These are phyloP conservation scores for Pitangus sulphuratus DNA, from an alignment of 2,797 vertebrate species.

Conservation along the genomic window DNA sequence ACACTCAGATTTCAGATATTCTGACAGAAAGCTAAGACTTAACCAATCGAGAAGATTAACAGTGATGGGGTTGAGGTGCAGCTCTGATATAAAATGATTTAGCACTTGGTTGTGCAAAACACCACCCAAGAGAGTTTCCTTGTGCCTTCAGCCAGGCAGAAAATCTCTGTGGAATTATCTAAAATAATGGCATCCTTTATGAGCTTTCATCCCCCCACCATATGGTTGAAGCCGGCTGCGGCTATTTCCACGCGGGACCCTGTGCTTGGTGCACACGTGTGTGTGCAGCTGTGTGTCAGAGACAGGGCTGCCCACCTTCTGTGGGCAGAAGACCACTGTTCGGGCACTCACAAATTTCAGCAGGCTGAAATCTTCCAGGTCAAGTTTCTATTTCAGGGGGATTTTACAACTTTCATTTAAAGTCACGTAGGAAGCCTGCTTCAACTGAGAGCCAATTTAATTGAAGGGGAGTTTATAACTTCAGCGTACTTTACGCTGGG, in stretches of 20 bases:
- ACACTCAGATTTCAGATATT: slow-evolving; percentile 50
- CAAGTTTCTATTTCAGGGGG: not conserved
- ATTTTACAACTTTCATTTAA: not conserved
- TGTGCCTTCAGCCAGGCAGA: slow-evolving; percentile 84
- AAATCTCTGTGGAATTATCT: slow-evolving; percentile 87
- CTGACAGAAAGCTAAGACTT: slow-evolving; percentile 67
- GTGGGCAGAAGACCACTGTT: not conserved
- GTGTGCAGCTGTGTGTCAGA: not conserved
- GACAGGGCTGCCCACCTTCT: not conserved
- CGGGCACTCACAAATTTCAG: not conserved
- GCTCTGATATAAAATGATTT: slow-evolving; percentile 62
- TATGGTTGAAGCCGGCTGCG: not conserved
- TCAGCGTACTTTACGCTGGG: not conserved
- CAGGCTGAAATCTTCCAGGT: not conserved
- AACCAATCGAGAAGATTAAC: slow-evolving; percentile 68
- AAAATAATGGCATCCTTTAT: slow-evolving; percentile 78
- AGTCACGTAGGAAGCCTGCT: not conserved
- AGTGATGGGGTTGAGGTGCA: slow-evolving; percentile 43
- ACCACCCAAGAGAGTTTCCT: slow-evolving; percentile 67
- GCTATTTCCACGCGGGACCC: not conserved
- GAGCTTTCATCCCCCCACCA: slow-evolving; percentile 80
- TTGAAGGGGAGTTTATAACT: not conserved
- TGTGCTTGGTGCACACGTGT: not conserved
- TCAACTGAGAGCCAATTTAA: not conserved
- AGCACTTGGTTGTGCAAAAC: slow-evolving; percentile 67